Percentiles rank a stretch among this genome's conserved stretches.
Evolutionary conservation across 92 coral and sea anemone genomes (phyloP).

Genomic region (Zoanthus sociatus): DNA sequence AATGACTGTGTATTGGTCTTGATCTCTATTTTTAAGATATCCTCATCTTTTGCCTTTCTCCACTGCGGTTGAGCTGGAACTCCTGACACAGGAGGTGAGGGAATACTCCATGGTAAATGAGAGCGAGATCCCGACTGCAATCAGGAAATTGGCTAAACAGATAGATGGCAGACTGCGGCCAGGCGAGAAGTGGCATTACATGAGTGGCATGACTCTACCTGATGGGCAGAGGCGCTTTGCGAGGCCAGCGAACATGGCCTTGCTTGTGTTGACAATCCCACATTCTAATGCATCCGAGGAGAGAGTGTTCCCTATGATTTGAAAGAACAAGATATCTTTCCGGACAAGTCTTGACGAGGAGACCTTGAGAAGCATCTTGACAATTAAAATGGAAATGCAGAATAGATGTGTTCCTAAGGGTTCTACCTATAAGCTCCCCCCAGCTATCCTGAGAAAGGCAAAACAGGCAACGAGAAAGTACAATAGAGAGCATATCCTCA

Average conservation of each 20-base stretch:
- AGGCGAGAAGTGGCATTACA: not conserved
- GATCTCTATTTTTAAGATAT: constrained; percentile 47
- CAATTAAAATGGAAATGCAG: not conserved
- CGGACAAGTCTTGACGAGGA: not conserved
- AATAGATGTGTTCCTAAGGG: not conserved
- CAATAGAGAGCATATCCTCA: constrained; percentile 50
- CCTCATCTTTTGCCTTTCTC: constrained; percentile 63
- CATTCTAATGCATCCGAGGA: not conserved
- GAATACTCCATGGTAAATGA: constrained; percentile 46
- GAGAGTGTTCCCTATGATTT: no score
- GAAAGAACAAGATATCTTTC: no score
- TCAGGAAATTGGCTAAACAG: not conserved
- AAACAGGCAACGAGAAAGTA: constrained; percentile 64
- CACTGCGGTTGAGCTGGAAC: constrained; percentile 53
- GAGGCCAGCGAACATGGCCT: not conserved
- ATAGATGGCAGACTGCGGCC: not conserved
- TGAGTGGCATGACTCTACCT: not conserved
- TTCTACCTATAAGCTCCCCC: constrained; percentile 47
- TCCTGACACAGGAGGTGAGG: constrained; percentile 51
- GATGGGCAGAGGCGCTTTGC: not conserved
- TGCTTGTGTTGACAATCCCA: not conserved
- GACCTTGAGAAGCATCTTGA: not conserved
- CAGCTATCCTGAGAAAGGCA: constrained; percentile 49
- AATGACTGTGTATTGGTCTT: not conserved
- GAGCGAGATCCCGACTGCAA: constrained; percentile 24